These are phyloP conservation scores for Nephrotoma guestfalica DNA, from an alignment of 2,888 invertebrate species.

Conservation along the genomic window DNA sequence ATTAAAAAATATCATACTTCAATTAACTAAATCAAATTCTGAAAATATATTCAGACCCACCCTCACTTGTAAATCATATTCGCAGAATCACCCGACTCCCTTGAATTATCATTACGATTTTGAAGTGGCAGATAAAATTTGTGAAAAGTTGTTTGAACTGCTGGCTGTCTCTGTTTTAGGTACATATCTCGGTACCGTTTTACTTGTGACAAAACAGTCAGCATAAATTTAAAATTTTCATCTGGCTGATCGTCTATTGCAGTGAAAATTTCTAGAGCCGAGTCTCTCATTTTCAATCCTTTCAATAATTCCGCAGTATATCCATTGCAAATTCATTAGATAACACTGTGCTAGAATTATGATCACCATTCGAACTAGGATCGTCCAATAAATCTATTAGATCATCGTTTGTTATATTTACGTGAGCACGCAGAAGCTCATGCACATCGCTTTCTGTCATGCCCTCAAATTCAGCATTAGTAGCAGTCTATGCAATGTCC, in stretches of 20 bases:
- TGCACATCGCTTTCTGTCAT: not conserved
- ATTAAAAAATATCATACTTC: no score
- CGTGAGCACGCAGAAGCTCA: not conserved
- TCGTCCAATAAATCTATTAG: not conserved
- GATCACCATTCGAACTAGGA: not conserved
- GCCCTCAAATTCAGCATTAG: not conserved
- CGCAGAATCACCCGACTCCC: no score
- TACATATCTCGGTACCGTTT: no score
- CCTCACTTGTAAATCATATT: no score
- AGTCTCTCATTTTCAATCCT: not conserved
- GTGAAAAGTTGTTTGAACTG: no score
- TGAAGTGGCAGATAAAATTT: no score
- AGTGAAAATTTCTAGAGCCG: not conserved
- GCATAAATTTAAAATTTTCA: not conserved
- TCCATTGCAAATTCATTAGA: not conserved
- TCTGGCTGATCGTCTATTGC: not conserved
- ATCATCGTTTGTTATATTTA: not conserved
- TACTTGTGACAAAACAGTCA: no score
- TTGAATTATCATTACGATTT: no score
- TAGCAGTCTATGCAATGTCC: not conserved
- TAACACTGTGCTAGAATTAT: not conserved
- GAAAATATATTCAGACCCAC: no score
- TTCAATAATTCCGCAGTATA: not conserved
- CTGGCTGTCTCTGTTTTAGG: no score
- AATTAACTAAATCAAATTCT: no score